Evolutionary conservation across 2,888 invertebrate species (phyloP), one percentile per base, ranked within the genome.

Genomic region (Calephelis perditalis): DNA sequence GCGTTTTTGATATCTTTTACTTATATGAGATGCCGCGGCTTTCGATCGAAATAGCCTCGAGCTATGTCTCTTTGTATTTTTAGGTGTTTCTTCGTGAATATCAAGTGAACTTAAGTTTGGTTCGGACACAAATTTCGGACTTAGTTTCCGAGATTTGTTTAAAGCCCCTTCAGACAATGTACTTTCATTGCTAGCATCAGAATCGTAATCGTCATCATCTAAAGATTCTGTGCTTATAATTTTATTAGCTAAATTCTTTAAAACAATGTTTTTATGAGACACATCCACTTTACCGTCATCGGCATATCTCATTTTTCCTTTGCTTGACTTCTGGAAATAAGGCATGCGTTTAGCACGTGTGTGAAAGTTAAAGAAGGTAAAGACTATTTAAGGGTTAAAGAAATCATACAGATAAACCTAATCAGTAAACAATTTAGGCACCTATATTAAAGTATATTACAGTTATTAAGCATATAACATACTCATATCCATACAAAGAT

Each of bases 61-160:
- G 3, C 75, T 71, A 35, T 52, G 36, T 65, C 84, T 86, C 67
- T 88, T 90, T 0, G 81, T 75, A 56, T 85, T 87, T 64, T 89
- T 91, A 0, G 90, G 90, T 3, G 91, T 90, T 66, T 84, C 87
- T 4, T 84, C 86, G 43, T 69, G 68, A 0, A 73, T 55, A 47
- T 87, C 90, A 49, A 91, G 49, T 9, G 77, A 73, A 63, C 89
- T 91, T 37, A 91, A 68, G 67, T 91, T 91, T 0, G 91, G 91
- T 67, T 91, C 91, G 0, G 91, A 91, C 0, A 86, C 89, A 69
- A 91, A 91, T 69, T 90, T 91, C 0, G 91, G 91, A 61, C 91
- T 91, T 5, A 73, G 60, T 72, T 85, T 89, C 44, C 74, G 72
- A 0, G 86, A 82, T 66, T 70, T 75, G 37, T 76, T 84, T 12